phyloP scores from a whole-genome alignment of 2,888 invertebrate genomes.

The Drosophila colorata region DNA sequence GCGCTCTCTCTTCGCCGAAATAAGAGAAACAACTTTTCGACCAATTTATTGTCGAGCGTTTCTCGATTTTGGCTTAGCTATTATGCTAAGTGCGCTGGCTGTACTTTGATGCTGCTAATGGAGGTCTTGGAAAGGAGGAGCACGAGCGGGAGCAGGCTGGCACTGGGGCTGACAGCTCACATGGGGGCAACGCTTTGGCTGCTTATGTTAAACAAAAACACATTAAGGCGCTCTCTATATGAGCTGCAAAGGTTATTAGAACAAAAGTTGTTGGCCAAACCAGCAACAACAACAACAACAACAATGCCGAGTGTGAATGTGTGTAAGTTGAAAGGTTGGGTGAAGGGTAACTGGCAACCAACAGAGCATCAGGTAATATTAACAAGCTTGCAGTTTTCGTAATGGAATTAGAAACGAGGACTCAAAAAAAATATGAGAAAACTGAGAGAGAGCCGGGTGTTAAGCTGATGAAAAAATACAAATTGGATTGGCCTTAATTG shows the following conservation, averaged over 20 bases:
- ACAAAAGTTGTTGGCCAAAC: constrained; percentile 52
- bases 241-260: constrained; percentile 64
- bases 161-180: neutral
- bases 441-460: constrained; percentile 36
- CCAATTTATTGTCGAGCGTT: constrained; percentile 52
- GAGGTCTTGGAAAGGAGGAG: neutral
- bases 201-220: constrained; percentile 71
- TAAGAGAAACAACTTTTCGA: constrained; percentile 57
- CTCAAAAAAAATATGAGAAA: constrained; percentile 28
- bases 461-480: constrained; percentile 54
- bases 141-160: neutral
- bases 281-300: constrained; percentile 30
- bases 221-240: constrained; percentile 47
- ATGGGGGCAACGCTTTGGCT: constrained; percentile 34
- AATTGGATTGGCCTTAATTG: constrained; percentile 70
- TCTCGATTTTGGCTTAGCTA: constrained; percentile 39
- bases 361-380: constrained; percentile 38
- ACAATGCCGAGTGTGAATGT: constrained; percentile 11
- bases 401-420: constrained; percentile 58
- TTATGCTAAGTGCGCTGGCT: constrained; percentile 70
- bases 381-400: constrained; percentile 52
- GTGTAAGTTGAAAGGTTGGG: neutral
- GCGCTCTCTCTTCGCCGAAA: constrained; percentile 14
- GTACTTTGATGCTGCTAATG: constrained; percentile 66
- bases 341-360: neutral